Evolutionary conservation across 2,113 vertebrate genomes (phyloP).

Genomic region (Corvus moneduloides): DNA sequence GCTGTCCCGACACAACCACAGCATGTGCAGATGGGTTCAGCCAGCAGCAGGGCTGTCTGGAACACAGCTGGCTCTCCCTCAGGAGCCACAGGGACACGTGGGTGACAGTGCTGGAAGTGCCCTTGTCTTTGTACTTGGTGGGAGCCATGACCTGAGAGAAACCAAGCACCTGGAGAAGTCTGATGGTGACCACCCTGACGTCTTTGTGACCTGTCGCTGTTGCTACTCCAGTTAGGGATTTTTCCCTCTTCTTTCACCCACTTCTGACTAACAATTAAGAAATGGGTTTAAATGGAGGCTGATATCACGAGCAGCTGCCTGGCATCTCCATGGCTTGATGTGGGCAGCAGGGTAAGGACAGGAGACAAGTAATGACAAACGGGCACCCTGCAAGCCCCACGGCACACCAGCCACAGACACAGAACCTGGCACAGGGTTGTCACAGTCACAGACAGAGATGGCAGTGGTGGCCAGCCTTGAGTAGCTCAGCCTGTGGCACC

Average conservation of each 20-base stretch:
- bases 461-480: not conserved
- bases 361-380: not conserved
- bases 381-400: not conserved
- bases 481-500: accelerated
- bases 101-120: not conserved
- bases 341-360: not conserved
- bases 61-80: not conserved
- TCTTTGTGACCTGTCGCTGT: accelerated
- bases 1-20: accelerated
- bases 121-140: not conserved
- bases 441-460: not conserved
- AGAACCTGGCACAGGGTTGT: not conserved
- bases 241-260: not conserved
- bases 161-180: not conserved
- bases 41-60: not conserved
- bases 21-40: accelerated
- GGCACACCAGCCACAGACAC: accelerated
- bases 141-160: accelerated
- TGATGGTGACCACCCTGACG: accelerated
- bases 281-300: not conserved
- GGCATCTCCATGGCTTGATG: not conserved
- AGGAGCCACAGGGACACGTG: not conserved
- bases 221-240: not conserved
- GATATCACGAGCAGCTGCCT: not conserved
- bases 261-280: not conserved